phyloP scores from a whole-genome alignment of 2,113 vertebrate genomes.

The Motacilla tschutschensis region DNA sequence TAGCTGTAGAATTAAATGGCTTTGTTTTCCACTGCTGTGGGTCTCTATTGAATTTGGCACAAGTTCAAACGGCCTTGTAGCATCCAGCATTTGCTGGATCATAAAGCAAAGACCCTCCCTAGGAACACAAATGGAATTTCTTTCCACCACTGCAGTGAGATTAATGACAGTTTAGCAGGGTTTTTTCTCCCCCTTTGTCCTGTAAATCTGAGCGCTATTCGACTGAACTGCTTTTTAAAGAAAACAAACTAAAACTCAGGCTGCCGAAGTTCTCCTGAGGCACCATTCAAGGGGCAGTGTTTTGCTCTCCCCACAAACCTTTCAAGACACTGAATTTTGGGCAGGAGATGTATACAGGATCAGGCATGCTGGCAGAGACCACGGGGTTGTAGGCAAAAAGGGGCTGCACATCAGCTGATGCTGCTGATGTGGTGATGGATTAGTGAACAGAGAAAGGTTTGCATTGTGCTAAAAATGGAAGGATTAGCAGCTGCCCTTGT shows the following conservation, averaged over 20 bases:
- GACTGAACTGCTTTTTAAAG: not conserved
- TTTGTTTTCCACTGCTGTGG: constrained; percentile 21
- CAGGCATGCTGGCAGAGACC: not conserved
- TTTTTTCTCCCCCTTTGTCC: not conserved
- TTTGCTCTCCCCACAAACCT: not conserved
- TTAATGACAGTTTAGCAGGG: constrained; percentile 31
- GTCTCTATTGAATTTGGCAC: constrained; percentile 35
- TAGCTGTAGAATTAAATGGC: not conserved
- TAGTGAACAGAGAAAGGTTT: constrained; percentile 47
- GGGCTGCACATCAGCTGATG: constrained; percentile 49
- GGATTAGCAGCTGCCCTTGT: constrained; percentile 49
- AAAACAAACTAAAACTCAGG: constrained; percentile 8
- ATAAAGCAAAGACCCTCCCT: constrained; percentile 42
- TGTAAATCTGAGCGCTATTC: constrained; percentile 1
- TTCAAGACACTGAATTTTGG: not conserved
- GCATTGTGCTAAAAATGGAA: constrained; percentile 56
- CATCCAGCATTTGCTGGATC: constrained; percentile 23
- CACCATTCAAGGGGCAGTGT: not conserved
- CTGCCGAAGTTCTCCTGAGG: not conserved
- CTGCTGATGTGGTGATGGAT: constrained; percentile 55
- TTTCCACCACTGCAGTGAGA: constrained; percentile 30
- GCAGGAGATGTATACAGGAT: not conserved
- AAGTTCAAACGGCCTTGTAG: not conserved
- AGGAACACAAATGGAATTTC: constrained; percentile 33
- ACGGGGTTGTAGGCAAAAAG: constrained; percentile 10